These are phyloP conservation scores for Gobio gobio DNA, from an alignment of 2,113 vertebrate species.

Conservation along the genomic window DNA sequence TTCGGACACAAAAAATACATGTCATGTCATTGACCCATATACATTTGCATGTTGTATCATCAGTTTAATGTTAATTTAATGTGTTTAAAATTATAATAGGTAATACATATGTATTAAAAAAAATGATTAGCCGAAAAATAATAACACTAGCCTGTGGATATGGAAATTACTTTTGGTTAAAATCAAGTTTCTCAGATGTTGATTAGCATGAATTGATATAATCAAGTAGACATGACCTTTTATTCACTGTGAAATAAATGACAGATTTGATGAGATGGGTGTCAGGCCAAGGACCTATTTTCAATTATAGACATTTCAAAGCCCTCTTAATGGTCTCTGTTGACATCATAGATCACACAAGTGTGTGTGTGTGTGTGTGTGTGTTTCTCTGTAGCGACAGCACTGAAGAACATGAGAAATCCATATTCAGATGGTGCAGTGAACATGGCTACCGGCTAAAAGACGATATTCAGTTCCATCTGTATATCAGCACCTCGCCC, in stretches of 20 bases:
- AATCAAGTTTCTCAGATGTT: background rate
- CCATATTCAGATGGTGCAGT: conserved; percentile 82
- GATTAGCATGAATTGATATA: background rate
- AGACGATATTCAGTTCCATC: conserved; percentile 87
- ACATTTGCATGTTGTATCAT: background rate
- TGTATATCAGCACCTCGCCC: conserved; percentile 90
- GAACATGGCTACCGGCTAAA: conserved; percentile 81
- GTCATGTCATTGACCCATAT: too few relatives aligned
- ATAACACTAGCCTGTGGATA: background rate
- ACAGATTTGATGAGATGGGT: conserved; percentile 33
- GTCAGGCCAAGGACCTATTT: conserved; percentile 35
- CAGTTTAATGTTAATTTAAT: background rate
- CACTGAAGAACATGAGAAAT: conserved; percentile 77
- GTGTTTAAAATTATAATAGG: background rate
- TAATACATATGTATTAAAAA: background rate
- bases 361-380: conserved; percentile 35
- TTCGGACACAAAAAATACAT: too few relatives aligned
- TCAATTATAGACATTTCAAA: conserved; percentile 39
- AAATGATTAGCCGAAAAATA: background rate
- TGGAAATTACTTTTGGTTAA: background rate
- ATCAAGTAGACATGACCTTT: conserved; percentile 39
- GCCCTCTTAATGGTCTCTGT: background rate
- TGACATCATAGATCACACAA: conserved; percentile 3
- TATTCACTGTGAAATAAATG: conserved; percentile 44
- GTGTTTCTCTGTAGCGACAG: conserved; percentile 44